phyloP scores from a whole-genome alignment of 2,797 vertebrate species.

The Pseudomugil gertrudae region DNA sequence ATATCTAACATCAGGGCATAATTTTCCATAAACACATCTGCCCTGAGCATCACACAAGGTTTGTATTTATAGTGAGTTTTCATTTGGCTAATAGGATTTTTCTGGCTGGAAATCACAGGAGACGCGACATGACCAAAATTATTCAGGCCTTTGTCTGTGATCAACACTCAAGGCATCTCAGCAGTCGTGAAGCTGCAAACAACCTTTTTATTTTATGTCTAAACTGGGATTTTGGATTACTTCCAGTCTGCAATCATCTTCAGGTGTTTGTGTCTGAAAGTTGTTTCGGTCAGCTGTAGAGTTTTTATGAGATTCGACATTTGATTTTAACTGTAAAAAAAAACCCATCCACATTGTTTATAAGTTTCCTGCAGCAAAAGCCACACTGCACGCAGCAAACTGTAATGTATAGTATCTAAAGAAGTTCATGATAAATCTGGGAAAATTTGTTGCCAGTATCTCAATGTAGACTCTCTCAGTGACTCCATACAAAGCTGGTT shows the following conservation, averaged over 20 bases:
- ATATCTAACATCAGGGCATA: neutral
- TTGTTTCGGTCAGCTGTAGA: no score
- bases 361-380: neutral
- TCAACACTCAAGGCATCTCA: neutral
- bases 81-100: neutral
- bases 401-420: neutral
- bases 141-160: neutral
- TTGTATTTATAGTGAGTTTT: neutral
- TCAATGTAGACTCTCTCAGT: neutral
- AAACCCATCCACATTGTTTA: neutral
- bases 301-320: neutral
- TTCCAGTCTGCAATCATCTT: no score
- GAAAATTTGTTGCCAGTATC: neutral
- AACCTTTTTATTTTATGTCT: no score
- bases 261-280: no score
- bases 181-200: neutral
- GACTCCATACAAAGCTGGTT: neutral
- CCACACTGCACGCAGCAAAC: no score
- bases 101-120: neutral
- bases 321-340: neutral
- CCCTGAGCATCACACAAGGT: neutral
- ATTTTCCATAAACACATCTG: neutral
- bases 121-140: neutral
- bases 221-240: no score
- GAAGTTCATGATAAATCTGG: neutral